A percentile compares a stretch with the other conserved stretches of the same genome.
phyloP scores from a whole-genome alignment of 2,888 invertebrate species.

The Lissocephala sabroskyi region DNA sequence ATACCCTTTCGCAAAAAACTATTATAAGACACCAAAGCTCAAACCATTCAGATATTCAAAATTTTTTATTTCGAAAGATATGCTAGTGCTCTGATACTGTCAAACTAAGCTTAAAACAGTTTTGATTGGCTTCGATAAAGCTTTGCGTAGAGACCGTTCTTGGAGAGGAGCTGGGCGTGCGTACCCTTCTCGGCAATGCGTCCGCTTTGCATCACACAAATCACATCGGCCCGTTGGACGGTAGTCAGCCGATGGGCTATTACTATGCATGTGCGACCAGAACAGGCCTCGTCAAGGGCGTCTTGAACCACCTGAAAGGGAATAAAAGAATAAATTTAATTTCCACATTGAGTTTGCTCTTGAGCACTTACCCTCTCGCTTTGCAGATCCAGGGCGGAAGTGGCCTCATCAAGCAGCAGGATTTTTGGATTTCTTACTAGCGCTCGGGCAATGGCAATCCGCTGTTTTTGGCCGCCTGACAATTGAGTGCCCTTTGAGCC shows the following conservation, averaged over 20 bases:
- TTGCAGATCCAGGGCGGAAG: constrained; percentile 84
- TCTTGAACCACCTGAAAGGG: constrained; percentile 80
- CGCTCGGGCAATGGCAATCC: constrained; percentile 86
- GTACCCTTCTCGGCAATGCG: constrained; percentile 83
- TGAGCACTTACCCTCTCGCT: constrained; percentile 78
- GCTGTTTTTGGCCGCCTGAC: constrained; percentile 89
- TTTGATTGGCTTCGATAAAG: constrained; percentile 77
- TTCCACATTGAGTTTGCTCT: not conserved
- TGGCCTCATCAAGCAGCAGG: constrained; percentile 82
- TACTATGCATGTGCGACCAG: constrained; percentile 86
- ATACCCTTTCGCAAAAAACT: no score
- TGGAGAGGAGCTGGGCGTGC: constrained; percentile 80
- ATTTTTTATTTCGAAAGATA: no score
- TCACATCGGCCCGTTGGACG: constrained; percentile 86
- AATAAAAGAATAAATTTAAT: not conserved
- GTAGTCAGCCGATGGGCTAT: constrained; percentile 90
- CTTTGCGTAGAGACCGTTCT: constrained; percentile 78
- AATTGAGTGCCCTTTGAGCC: constrained; percentile 84
- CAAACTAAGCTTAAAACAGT: constrained; percentile 13
- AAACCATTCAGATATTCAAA: no score
- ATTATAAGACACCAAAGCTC: no score
- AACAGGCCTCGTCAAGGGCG: constrained; percentile 85
- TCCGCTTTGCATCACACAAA: constrained; percentile 86
- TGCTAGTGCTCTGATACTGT: not conserved
- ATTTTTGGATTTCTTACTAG: constrained; percentile 82